Conservation (phyloP, 2,888 invertebrate genomes). For the Apotomis capreana region DNA sequence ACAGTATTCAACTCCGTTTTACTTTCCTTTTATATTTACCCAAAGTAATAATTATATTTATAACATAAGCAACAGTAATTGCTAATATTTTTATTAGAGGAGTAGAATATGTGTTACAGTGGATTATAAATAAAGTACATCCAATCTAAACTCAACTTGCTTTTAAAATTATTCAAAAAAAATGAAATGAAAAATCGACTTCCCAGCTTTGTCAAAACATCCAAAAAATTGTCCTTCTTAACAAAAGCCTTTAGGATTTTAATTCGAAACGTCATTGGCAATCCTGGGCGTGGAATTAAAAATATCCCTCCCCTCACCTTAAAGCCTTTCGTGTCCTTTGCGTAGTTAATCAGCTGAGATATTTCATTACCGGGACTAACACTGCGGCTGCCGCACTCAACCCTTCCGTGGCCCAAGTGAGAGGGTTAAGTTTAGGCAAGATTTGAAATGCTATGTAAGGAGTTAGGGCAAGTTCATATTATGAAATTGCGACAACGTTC, state of each 20-base stretch:
- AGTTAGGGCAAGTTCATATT: background rate
- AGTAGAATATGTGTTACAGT: too few relatives aligned
- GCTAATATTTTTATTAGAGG: too few relatives aligned
- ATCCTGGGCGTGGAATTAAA: slow-evolving; percentile 76
- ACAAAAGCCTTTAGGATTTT: slow-evolving; percentile 8
- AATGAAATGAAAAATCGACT: background rate
- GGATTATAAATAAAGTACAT: too few relatives aligned
- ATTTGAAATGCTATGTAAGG: background rate
- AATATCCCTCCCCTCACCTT: slow-evolving; percentile 69
- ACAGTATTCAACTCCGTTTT: too few relatives aligned
- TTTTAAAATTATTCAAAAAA: too few relatives aligned
- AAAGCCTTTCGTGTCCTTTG: slow-evolving; percentile 61
- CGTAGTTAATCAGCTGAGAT: slow-evolving; percentile 81
- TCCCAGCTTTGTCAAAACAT: background rate
- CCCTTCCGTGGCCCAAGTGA: slow-evolving; percentile 43
- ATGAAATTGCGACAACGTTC: too few relatives aligned
- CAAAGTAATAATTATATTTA: too few relatives aligned
- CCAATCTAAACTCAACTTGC: too few relatives aligned
- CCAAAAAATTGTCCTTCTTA: background rate
- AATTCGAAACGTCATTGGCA: slow-evolving; percentile 65
- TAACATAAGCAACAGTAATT: too few relatives aligned
- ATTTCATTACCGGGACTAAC: slow-evolving; percentile 76
- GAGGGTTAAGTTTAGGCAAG: slow-evolving; percentile 2
- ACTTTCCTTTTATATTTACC: too few relatives aligned
- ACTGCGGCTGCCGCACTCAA: slow-evolving; percentile 61